phyloP scores from a whole-genome alignment of 2,797 vertebrate species.

The Tragopan temminckii region DNA sequence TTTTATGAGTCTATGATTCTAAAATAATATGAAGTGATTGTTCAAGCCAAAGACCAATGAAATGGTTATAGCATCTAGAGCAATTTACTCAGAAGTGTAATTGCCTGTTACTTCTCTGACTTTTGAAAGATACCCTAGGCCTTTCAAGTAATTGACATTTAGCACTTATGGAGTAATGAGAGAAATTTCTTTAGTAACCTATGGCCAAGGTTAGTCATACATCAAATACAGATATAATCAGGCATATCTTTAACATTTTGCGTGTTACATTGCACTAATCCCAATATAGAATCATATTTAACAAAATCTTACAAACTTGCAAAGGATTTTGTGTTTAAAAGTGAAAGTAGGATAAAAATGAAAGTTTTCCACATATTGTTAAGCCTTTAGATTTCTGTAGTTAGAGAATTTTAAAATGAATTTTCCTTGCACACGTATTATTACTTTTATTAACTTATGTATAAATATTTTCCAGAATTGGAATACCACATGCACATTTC shows the following conservation, averaged over 20 bases:
- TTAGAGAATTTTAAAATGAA: neutral
- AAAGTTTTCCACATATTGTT: neutral
- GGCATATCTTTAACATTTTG: neutral
- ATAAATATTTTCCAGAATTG: neutral
- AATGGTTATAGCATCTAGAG: neutral
- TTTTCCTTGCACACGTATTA: neutral
- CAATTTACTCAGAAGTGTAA: neutral
- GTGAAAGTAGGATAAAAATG: neutral
- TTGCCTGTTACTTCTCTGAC: neutral
- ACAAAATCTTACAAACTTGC: neutral
- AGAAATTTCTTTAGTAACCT: neutral
- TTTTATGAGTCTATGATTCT: neutral
- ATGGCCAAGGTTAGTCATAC: neutral
- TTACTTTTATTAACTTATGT: too few relatives aligned
- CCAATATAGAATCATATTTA: neutral
- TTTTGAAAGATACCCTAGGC: neutral
- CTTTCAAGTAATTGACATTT: neutral
- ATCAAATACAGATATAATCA: neutral
- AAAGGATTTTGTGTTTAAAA: neutral
- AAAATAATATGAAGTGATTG: neutral
- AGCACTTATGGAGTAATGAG: neutral
- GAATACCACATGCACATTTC: neutral
- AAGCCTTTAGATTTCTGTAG: neutral
- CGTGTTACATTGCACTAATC: neutral
- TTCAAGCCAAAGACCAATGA: neutral